Percentiles rank a stretch among this genome's conserved stretches.
Conservation (phyloP, 2,113 vertebrate species). For the Pelvicachromis taeniatus region DNA sequence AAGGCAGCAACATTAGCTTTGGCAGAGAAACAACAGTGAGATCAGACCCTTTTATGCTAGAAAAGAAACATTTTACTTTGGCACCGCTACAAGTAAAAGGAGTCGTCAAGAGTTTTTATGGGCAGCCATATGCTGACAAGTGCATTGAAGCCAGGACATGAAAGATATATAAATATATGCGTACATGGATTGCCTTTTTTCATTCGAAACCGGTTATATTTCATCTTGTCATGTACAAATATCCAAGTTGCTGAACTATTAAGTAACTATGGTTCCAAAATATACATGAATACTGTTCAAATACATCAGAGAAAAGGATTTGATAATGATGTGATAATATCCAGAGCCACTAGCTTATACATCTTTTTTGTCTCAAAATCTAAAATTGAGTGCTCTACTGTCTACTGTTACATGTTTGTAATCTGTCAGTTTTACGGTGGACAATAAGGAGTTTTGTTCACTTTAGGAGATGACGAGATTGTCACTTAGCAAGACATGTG, state of each 20-base stretch:
- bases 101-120: neutral
- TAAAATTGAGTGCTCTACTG: neutral
- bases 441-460: neutral
- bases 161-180: neutral
- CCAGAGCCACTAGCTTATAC: neutral
- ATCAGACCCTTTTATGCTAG: slow-evolving; percentile 8
- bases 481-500: neutral
- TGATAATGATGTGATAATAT: neutral
- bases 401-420: neutral
- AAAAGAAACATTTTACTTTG: slow-evolving; percentile 19
- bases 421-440: neutral
- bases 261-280: neutral
- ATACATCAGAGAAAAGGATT: neutral
- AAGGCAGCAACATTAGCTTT: neutral
- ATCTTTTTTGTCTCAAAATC: neutral
- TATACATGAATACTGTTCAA: neutral
- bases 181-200: neutral
- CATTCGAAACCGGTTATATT: neutral
- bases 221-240: neutral
- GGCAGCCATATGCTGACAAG: neutral
- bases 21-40: neutral
- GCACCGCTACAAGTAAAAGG: neutral
- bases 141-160: neutral
- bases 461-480: neutral
- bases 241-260: neutral